Base-by-base conservation (phyloP, 1,140 invertebrate genomes). In the Zaprionus vittiger region DNA sequence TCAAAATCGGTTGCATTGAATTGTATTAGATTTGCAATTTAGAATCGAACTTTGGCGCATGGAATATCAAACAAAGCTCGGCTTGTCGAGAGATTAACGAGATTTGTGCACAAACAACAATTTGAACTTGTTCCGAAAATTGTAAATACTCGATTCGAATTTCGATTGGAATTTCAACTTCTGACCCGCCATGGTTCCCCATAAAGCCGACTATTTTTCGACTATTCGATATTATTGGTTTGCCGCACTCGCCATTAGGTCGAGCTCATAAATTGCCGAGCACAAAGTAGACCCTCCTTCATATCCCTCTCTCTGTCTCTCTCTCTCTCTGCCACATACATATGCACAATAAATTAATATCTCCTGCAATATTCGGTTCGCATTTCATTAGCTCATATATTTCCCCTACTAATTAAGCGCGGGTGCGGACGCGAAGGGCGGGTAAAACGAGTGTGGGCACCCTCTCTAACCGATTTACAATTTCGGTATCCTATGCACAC, bases 311-410 rank as follows among this genome's bases (percentile, higher is more conserved):
- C 38, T 20, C 22, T 4, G 4, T 12, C 2, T 0, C n/a, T 37
- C 12, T 22, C 37, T 20, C 4, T 31, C n/a, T 1, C 24, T n/a
- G n/a, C 14, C 28, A 11, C 34, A 49, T 22, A 38, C 28, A 38
- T 61, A 62, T 66, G 64, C 49, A 63, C 66, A 60, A 69, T 73
- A 77, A 82, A 73, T 80, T 80, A 59, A 31, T 64, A 77, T 70
- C 67, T 20, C 20, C 34, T 74, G 65, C 38, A 78, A 44, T 80
- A 62, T 41, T 20, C 41, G 47, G 63, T 71, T 38, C 41, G 37
- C 59, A 63, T 74, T 78, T 79, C 54, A 74, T 77, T 66, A 70
- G 37, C 59, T 77, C 77, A 65, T 68, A 78, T 49, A 77, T 56
- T 34, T 15, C 26, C 28, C 52, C 31, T 7, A 17, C 56, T 67